phyloP scores from a whole-genome alignment of 64 coral and sea anemone species.

The Montipora efflorescens region DNA sequence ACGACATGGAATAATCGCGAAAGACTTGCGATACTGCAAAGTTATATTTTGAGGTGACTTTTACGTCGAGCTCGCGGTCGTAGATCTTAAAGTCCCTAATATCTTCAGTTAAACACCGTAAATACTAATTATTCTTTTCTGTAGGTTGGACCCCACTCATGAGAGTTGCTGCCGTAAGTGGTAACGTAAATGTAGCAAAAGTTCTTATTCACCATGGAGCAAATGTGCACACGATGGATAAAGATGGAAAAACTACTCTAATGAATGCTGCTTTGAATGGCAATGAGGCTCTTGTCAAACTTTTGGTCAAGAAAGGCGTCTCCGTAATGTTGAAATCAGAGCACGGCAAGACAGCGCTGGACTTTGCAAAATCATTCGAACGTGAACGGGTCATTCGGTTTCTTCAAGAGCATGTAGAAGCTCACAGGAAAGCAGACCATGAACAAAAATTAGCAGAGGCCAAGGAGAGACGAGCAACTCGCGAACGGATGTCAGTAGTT shows the following conservation, averaged over 20 bases:
- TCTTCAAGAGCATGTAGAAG: slow-evolving; percentile 76
- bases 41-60: too few species aligned
- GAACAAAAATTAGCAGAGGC: slow-evolving; percentile 72
- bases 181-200: slow-evolving; percentile 83
- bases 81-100: too few species aligned
- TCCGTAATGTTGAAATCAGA: slow-evolving; percentile 67
- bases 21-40: too few species aligned
- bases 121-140: background rate
- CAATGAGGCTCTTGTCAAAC: slow-evolving; percentile 82
- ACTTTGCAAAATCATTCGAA: slow-evolving; percentile 94
- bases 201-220: slow-evolving; percentile 94
- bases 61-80: too few species aligned
- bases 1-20: too few species aligned
- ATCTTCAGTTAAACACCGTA: too few species aligned
- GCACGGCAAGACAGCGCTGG: slow-evolving; percentile 92
- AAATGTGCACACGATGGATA: slow-evolving; percentile 89
- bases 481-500: background rate
- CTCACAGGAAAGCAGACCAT: slow-evolving; percentile 65
- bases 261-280: slow-evolving; percentile 99
- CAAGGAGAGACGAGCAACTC: slow-evolving; percentile 51
- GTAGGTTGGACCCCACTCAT: slow-evolving; percentile 95
- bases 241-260: slow-evolving; percentile 88
- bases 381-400: slow-evolving; percentile 77
- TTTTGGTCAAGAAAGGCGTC: slow-evolving; percentile 89
- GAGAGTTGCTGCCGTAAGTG: slow-evolving; percentile 79